phyloP scores from a whole-genome alignment of 1,140 invertebrate genomes.

The Pygmarrhopalites habei region DNA sequence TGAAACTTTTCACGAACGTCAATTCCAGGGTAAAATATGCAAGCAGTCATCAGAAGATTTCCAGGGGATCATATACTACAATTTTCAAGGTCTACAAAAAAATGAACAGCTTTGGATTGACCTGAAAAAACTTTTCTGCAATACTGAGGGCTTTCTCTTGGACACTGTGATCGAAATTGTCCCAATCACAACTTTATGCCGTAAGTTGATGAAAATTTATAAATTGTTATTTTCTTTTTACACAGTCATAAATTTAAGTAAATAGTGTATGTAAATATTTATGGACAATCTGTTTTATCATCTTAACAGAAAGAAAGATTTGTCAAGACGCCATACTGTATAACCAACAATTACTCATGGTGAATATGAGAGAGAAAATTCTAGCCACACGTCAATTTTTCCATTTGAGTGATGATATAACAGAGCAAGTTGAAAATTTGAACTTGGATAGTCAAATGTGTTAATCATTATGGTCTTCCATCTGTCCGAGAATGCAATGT shows the following conservation, averaged over 20 bases:
- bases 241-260: not conserved
- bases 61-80: not conserved
- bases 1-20: not conserved
- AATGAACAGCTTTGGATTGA: not conserved
- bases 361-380: not conserved
- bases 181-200: not conserved
- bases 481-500: too few relatives aligned
- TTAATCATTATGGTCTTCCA: too few relatives aligned
- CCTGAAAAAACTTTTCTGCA: not conserved
- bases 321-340: not conserved
- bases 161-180: not conserved
- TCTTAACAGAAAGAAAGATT: not conserved
- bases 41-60: too few relatives aligned
- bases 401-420: too few relatives aligned
- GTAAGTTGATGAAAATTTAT: constrained; percentile 3
- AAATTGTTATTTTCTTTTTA: not conserved
- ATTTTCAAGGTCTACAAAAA: not conserved
- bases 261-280: not conserved
- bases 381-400: too few relatives aligned
- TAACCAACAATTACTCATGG: not conserved
- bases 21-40: not conserved
- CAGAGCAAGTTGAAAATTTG: too few relatives aligned
- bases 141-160: not conserved
- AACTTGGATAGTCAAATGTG: too few relatives aligned
- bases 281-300: too few relatives aligned